phyloP scores from a whole-genome alignment of 2,113 vertebrate species.

The Micronisus gabar region DNA sequence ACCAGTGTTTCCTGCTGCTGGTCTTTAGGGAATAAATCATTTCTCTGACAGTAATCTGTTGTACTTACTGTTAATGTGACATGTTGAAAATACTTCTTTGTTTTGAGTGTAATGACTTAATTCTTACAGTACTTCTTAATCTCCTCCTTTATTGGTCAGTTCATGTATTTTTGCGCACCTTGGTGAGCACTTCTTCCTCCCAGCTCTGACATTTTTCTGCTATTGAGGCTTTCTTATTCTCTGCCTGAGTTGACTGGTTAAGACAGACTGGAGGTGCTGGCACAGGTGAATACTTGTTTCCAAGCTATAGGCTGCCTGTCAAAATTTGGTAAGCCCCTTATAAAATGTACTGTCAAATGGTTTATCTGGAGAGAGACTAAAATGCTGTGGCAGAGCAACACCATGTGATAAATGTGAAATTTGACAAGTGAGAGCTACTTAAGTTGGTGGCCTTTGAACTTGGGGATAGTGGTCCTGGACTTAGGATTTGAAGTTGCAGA shows the following conservation, averaged over 20 bases:
- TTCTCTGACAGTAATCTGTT: not conserved
- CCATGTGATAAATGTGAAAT: slow-evolving; percentile 37
- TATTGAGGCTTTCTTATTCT: not conserved
- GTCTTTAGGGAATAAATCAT: not conserved
- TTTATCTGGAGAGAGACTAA: slow-evolving; percentile 15
- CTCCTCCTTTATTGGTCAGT: not conserved
- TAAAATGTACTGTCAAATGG: slow-evolving; percentile 56
- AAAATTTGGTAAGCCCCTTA: slow-evolving; percentile 40
- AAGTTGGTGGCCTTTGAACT: slow-evolving; percentile 30
- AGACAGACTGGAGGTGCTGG: not conserved
- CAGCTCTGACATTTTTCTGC: not conserved
- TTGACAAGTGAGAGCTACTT: slow-evolving; percentile 19
- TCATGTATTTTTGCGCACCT: not conserved
- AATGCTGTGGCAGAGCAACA: slow-evolving; percentile 9
- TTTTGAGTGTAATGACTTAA: not conserved
- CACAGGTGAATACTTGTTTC: slow-evolving; percentile 14
- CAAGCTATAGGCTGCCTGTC: not conserved
- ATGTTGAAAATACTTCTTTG: not conserved
- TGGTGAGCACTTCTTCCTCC: not conserved
- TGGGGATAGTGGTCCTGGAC: not conserved
- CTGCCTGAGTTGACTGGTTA: not conserved
- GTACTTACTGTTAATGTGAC: not conserved
- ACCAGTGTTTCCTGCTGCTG: not conserved
- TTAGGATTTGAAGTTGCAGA: not conserved
- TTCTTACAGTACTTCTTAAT: not conserved